Base-by-base conservation (phyloP, 1,140 invertebrate species). In the Rhopalosiphum padi region DNA sequence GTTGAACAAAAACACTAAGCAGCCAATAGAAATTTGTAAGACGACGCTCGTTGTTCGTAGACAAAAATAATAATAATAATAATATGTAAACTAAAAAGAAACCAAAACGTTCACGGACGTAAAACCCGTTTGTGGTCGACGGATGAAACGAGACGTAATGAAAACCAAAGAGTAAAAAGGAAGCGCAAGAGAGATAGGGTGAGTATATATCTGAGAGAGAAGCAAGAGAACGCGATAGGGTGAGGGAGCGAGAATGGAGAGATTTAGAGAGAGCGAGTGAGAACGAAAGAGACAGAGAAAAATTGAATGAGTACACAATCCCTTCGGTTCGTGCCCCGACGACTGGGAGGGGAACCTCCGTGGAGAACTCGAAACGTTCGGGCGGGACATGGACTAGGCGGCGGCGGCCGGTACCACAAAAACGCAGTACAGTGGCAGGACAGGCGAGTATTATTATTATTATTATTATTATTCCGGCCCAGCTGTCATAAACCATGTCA, bases 401-500 rank as follows among this genome's bases (percentile, higher is more conserved):
- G 85, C 46, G 86, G n/a, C 48, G 46, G 46, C n/a, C n/a, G 87
- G 46, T n/a, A n/a, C 86, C 6, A 48, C 86, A n/a, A 88, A 88
- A 88, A 92, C 68, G 46, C 22, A 48, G n/a, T 51, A 51, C 37
- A 18, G 90, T 9, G 60, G 60, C 30, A 43, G 55, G 18, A 23
- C 53, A 11, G 89, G 53, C 35, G 51, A 55, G 25, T 60, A 60
- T 60, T 60, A 60, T 60, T 60, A 60, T 41, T 60, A 60, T 60
- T 60, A 60, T 41, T 60, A 60, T 68, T 77, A n/a, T n/a, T n/a
- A 35, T 60, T 60, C n/a, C n/a, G 37, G 11, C 51, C 23, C 77
- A 85, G 46, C 91, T 92, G 91, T 92, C 91, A 92, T 92, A 92
- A 92, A 92, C 91, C 91, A 92, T 92, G 91, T 92, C 91, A 92